Evolutionary conservation across 1,140 invertebrate genomes (phyloP), one percentile per base, ranked within the genome.

Genomic region (Caerostris extrusa): DNA sequence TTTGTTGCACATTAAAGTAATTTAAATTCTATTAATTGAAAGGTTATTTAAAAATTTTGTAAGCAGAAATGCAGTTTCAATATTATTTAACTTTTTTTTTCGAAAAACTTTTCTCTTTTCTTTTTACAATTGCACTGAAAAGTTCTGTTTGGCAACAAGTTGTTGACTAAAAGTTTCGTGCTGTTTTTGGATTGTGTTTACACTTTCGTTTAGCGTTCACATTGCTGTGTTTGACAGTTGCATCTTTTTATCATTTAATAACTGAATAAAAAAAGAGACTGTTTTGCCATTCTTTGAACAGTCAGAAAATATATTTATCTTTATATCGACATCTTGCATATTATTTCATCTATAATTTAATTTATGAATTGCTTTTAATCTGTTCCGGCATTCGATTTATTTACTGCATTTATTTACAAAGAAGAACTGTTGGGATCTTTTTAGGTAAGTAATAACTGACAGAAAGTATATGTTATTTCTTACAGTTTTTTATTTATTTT

Each of bases 101-200:
- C 12, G 17, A 64, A 14, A 10, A 3, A 17, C 7, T 14, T 14
- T 64, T 1, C 10, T 3, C 5, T 8, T 64, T 64, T 64, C 17
- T 14, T 10, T 10, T 64, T 12, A 12, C 4, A 4, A 14, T 64
- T 14, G 61, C 5, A 14, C 61, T 1, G 61, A 64, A 64, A 4
- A 14, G 61, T 5, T 12, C 34, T 53, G 14, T 4, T 64, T 77
- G 71, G 71, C 71, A 77, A 77, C 71, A 77, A 77, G 8, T 14
- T 53, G 34, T 12, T 77, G 10, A 50, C 19, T 50, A 12, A 77
- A 77, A 77, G 71, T 77, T 77, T 77, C 53, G 19, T 50, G 50
- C 34, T 53, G 8, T 53, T 50, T 77, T 77, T 77, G 71, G 71
- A 77, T 77, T 77, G 34, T 77, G 71, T 77, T 77, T 77, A 77